A percentile compares a stretch with the other conserved stretches of the same genome.
These are phyloP conservation scores for Dinoponera quadriceps DNA, from an alignment of 1,140 invertebrate genomes.

Conservation along the genomic window DNA sequence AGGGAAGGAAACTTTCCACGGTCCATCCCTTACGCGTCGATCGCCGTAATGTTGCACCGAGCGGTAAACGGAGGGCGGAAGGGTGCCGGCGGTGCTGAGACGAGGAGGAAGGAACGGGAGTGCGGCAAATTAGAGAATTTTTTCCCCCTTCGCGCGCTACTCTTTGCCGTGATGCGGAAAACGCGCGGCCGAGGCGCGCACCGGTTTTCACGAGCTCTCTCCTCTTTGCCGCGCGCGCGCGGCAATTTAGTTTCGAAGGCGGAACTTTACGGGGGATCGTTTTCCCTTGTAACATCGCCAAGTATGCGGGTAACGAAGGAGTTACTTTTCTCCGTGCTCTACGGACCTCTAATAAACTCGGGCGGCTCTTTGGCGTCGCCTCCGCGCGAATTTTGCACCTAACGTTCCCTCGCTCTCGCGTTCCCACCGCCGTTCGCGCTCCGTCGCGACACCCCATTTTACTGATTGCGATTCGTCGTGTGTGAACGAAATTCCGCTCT, in stretches of 20 bases:
- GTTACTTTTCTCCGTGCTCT: conserved; percentile 8
- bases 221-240: not conserved
- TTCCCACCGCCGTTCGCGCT: not conserved
- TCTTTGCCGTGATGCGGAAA: not conserved
- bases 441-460: not conserved
- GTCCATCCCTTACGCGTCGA: conserved; percentile 24
- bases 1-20: conserved; percentile 8
- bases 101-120: not conserved
- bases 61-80: no score
- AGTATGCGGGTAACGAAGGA: conserved; percentile 58
- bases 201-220: conserved; percentile 36
- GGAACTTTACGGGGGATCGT: conserved; percentile 49
- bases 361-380: conserved; percentile 4
- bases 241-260: conserved; percentile 62
- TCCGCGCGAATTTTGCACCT: conserved; percentile 22
- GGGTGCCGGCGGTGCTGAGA: no score
- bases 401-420: not conserved
- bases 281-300: conserved; percentile 47
- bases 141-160: not conserved
- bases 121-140: conserved; percentile 50
- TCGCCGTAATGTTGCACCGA: conserved; percentile 36
- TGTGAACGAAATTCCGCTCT: no score
- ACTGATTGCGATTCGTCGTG: not conserved
- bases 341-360: conserved; percentile 36
- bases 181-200: not conserved